Evolutionary conservation across 2,888 invertebrate species (phyloP).

Genomic region (Pogonocherus hispidulus): DNA sequence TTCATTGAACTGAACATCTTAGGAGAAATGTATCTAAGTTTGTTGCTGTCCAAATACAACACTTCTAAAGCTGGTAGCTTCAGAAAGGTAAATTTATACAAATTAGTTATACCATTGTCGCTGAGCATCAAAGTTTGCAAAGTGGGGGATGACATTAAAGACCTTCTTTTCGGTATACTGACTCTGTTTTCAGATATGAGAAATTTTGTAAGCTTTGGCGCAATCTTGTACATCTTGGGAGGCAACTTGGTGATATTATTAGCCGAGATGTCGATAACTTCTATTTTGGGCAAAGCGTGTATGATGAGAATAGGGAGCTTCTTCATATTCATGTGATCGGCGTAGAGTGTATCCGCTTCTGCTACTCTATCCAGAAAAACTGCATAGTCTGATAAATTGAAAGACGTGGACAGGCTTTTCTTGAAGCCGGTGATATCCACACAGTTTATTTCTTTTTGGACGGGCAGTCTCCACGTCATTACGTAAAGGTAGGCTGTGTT

Average conservation of each 20-base stretch:
- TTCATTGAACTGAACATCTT: slow-evolving; percentile 54
- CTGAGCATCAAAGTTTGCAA: slow-evolving; percentile 60
- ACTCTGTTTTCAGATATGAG: slow-evolving; percentile 52
- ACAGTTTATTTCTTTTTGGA: slow-evolving; percentile 53
- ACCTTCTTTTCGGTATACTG: slow-evolving; percentile 54
- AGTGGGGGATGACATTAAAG: slow-evolving; percentile 55
- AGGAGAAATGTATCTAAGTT: slow-evolving; percentile 52
- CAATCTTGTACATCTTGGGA: slow-evolving; percentile 47
- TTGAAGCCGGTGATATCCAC: slow-evolving; percentile 60
- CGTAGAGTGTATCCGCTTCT: slow-evolving; percentile 58
- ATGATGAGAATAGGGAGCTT: slow-evolving; percentile 47
- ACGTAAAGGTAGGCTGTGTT: slow-evolving; percentile 61
- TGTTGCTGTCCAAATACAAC: slow-evolving; percentile 62
- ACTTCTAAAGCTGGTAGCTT: slow-evolving; percentile 57
- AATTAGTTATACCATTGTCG: slow-evolving; percentile 57
- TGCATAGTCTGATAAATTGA: slow-evolving; percentile 35
- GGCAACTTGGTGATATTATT: slow-evolving; percentile 60
- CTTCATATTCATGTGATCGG: slow-evolving; percentile 59
- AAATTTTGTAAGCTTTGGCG: slow-evolving; percentile 57
- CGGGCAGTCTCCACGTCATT: slow-evolving; percentile 47
- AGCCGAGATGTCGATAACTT: slow-evolving; percentile 61
- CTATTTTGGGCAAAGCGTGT: slow-evolving; percentile 54
- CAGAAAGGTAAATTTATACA: slow-evolving; percentile 57
- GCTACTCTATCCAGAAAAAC: slow-evolving; percentile 42
- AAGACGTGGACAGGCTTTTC: slow-evolving; percentile 32